Conservation (phyloP, 2,888 invertebrate genomes). For the Phaedon cochleariae region DNA sequence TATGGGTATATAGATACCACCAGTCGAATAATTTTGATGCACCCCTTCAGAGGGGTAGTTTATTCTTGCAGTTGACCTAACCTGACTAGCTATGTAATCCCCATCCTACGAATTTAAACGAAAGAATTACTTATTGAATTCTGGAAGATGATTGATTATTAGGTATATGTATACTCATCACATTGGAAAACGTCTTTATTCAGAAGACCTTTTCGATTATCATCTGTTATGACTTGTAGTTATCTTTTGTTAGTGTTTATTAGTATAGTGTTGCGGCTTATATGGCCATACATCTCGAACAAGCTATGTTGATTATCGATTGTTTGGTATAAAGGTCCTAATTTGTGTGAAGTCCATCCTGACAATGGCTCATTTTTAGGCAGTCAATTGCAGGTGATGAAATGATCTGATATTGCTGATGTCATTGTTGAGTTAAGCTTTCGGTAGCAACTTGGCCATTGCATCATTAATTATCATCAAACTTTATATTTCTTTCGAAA, state of each 20-base stretch:
- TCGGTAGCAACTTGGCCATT: not conserved
- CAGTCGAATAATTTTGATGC: no score
- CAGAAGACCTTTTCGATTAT: not conserved
- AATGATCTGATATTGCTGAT: no score
- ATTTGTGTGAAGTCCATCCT: constrained; percentile 5
- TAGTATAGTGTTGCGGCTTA: not conserved
- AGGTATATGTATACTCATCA: no score
- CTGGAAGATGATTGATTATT: not conserved
- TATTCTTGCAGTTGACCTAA: no score
- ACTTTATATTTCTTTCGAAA: not conserved
- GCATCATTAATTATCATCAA: not conserved
- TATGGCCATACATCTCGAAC: not conserved
- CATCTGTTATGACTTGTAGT: constrained; percentile 17
- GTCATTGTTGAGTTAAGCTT: not conserved
- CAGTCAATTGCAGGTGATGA: constrained; percentile 6
- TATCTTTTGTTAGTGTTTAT: constrained; percentile 17
- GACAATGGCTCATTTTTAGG: constrained; percentile 8
- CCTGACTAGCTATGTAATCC: no score
- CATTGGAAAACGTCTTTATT: not conserved
- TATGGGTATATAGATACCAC: no score
- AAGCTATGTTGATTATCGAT: not conserved
- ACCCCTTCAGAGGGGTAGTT: no score
- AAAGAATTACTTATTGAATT: no score
- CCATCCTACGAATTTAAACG: not conserved
- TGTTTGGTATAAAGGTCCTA: not conserved